Evolutionary conservation across 2,888 invertebrate species (phyloP).

Genomic region (Sminthurides aquaticus): DNA sequence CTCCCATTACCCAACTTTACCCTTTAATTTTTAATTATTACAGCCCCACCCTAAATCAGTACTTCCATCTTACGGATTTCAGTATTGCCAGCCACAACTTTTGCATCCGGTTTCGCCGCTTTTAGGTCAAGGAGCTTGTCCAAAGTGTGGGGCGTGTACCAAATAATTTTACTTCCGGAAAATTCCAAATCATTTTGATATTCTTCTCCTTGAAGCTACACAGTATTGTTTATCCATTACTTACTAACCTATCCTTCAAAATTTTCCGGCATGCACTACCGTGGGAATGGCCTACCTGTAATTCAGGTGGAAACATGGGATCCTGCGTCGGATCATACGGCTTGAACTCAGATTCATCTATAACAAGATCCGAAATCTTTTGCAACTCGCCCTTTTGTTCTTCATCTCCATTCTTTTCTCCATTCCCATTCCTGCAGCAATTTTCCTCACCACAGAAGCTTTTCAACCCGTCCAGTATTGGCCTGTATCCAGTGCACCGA

Average conservation of each 20-base stretch:
- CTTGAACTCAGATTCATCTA: conserved; percentile 57
- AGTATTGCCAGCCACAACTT: conserved; percentile 82
- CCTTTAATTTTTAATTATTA: too few species aligned
- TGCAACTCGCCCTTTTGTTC: conserved; percentile 46
- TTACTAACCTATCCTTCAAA: too few species aligned
- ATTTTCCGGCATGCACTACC: too few species aligned
- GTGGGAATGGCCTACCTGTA: conserved; percentile 55
- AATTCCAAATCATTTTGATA: too few species aligned
- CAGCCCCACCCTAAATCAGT: too few species aligned
- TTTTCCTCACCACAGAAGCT: conserved; percentile 61
- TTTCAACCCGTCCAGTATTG: conserved; percentile 83
- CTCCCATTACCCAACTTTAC: too few species aligned
- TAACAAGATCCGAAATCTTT: conserved; percentile 45
- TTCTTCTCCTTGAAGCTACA: too few species aligned
- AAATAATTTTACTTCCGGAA: conserved; percentile 49
- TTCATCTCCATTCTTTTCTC: conserved; percentile 19
- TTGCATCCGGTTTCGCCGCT: conserved; percentile 63
- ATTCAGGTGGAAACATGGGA: conserved; percentile 86
- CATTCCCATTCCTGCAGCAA: conserved; percentile 54
- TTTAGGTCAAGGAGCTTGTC: conserved; percentile 53
- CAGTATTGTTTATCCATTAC: too few species aligned
- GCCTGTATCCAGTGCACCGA: conserved; percentile 88
- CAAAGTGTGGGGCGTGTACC: conserved; percentile 57
- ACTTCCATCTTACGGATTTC: conserved; percentile 72
- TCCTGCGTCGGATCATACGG: conserved; percentile 77